Conservation (phyloP, 2,797 vertebrate genomes). For the Liparis tanakae region DNA sequence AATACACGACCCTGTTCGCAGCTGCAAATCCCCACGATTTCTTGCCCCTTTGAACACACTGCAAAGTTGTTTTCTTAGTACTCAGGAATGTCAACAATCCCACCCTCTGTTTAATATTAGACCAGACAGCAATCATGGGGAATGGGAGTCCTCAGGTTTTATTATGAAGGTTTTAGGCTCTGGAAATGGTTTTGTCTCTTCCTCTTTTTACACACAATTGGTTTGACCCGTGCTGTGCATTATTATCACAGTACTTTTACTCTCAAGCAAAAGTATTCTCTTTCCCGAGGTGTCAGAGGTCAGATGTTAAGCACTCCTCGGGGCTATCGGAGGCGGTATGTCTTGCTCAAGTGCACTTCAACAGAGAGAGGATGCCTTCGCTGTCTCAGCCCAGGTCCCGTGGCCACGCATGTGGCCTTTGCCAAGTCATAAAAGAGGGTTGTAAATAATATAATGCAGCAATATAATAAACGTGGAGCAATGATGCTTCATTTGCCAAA, state of each 20-base stretch:
- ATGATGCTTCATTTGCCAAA: neutral
- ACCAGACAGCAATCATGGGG: conserved; percentile 26
- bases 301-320: neutral
- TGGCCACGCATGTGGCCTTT: neutral
- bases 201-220: neutral
- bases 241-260: neutral
- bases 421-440: conserved; percentile 5
- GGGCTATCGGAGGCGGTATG: neutral
- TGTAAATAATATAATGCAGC: neutral
- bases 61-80: conserved; percentile 54
- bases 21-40: neutral
- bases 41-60: conserved; percentile 23
- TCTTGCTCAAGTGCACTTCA: conserved; percentile 32
- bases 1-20: neutral
- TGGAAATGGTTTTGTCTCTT: neutral
- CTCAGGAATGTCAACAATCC: conserved; percentile 76
- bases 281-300: neutral
- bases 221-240: neutral
- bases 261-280: neutral
- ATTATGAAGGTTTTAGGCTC: neutral
- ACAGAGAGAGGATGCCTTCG: neutral
- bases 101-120: conserved; percentile 73
- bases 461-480: neutral
- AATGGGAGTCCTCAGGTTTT: conserved; percentile 33
- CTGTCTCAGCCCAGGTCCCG: conserved; percentile 1